Base-by-base conservation (phyloP, 2,888 invertebrate species). In the Erpobdella octoculata region DNA sequence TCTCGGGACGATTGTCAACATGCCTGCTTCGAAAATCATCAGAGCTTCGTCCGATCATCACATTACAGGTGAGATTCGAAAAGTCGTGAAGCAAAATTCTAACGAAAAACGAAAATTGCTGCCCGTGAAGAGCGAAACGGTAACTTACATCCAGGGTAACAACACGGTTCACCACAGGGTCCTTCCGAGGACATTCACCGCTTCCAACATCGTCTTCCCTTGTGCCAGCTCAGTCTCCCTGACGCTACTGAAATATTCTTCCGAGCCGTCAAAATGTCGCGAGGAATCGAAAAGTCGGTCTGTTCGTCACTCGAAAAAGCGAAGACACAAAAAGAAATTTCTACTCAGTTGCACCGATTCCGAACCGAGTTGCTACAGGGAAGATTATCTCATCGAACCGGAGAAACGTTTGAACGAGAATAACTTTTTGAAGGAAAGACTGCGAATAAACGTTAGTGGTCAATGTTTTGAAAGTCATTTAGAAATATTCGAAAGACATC, bases 371-470 rank as follows among this genome's bases (percentile, higher is more conserved):
- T n/a, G 38, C n/a, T 37, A 38, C 66, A 25, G 38, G 25, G 66
- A 41, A 21, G 66, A 41, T 38, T 37, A 35, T 35, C 33, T 48
- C 28, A 59, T 37, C 28, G 69, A 53, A 36, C 58, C 36, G n/a
- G 35, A 61, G 61, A 70, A 59, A 36, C 53, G 70, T 4, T 70
- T 35, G 70, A 36, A 59, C 28, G 25, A n/a, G 21, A 70, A 70
- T 18, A n/a, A 33, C n/a, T 8, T 62, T 31, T 8, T 12, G 35
- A 62, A 31, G 62, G 33, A 62, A 18, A 28, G 80, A 33, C 78
- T 83, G 37, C 78, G 79, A 0, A 80, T 83, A 71, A 83, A 83
- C 75, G 82, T 83, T 12, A 81, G 81, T 71, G 83, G 83, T 8
- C 79, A 81, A 77, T 78, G 80, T 75, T 83, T 80, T 72, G 82